Base-by-base conservation (phyloP, 2,888 invertebrate species). In the Linhomoeus sp. region DNA sequence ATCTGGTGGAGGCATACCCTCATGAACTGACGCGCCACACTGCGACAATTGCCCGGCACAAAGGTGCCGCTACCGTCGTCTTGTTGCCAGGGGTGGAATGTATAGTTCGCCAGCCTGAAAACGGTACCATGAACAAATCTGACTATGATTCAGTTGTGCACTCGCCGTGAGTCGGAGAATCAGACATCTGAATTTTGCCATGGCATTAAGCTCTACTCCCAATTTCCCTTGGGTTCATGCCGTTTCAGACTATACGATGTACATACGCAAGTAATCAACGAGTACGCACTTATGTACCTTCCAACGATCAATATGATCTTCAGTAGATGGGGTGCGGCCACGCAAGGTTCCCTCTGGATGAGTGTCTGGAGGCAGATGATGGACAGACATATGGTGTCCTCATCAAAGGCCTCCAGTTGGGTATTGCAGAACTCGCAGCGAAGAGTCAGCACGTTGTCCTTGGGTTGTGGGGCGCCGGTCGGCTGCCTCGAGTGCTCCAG, bases 11-110 rank as follows among this genome's bases (percentile, higher is more conserved):
- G 73, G 51, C 87, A 82, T 65, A 92, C 94, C 56, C 97, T 77
- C 50, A 97, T 73, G 71, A 94, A 90, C 70, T 97, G 97, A 65
- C 88, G 80, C 23, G 92, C 92, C 26, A 94, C 88, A 63, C 86
- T 87, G 52, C 85, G 79, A 3, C 85, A 84, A 62, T 88, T 86
- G 50, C 92, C 90, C 1, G 94, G 88, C 53, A 92, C 73, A 52
- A 90, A 83, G 38, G 84, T 52, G 29, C 29, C 29, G 29, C 5
- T 29, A 12, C 12, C 12, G 20, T 58, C 58, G 17, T 55, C 54
- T 22, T n/a, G 41, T 44, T 64, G 59, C 63, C 63, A 63, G 12
- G 63, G 59, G 45, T 58, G 61, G 45, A 58, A 52, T 2, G 63
- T 58, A 23, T 54, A 49, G 45, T 60, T 55, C 39, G 64, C 59